Evolutionary conservation across 1,140 invertebrate genomes (phyloP).

Genomic region (Drosophila pseudoobscura): DNA sequence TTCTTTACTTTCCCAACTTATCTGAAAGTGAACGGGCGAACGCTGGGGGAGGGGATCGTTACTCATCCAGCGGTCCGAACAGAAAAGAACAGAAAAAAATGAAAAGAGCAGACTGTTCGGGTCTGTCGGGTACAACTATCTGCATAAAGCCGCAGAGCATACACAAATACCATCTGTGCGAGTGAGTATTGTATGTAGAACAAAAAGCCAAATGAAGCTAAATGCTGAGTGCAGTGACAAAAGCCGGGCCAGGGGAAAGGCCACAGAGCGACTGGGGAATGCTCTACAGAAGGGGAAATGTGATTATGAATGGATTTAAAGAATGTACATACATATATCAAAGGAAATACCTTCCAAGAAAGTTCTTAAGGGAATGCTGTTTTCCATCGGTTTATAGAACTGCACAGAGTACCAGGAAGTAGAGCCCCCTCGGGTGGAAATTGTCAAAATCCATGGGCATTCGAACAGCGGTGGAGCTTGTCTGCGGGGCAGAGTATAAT

Average conservation of each 20-base stretch:
- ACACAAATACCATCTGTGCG: conserved; percentile 9
- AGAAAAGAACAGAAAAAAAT: conserved; percentile 25
- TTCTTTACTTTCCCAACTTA: conserved; percentile 77
- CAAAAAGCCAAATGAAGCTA: conserved; percentile 75
- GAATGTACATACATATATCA: too few relatives aligned
- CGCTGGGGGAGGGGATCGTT: conserved; percentile 32
- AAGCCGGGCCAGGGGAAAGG: conserved; percentile 32
- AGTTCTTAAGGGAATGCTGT: too few relatives aligned
- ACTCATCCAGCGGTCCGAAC: conserved; percentile 41
- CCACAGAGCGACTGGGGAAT: conserved; percentile 33
- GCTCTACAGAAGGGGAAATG: conserved; percentile 38
- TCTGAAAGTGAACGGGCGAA: conserved; percentile 73
- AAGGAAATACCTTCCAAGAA: too few relatives aligned
- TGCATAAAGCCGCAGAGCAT: conserved; percentile 52
- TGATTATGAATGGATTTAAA: too few relatives aligned
- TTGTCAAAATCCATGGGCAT: not conserved
- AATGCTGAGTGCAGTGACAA: conserved; percentile 73
- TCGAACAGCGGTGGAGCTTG: conserved; percentile 5
- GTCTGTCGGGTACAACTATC: conserved; percentile 67
- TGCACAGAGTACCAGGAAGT: too few relatives aligned
- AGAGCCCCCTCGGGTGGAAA: too few relatives aligned
- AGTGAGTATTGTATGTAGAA: conserved; percentile 59
- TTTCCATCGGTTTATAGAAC: too few relatives aligned
- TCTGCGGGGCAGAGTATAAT: conserved; percentile 43
- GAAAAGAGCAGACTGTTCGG: conserved; percentile 10